These are phyloP conservation scores for Operophtera brumata DNA, from an alignment of 2,888 invertebrate species.

Conservation along the genomic window DNA sequence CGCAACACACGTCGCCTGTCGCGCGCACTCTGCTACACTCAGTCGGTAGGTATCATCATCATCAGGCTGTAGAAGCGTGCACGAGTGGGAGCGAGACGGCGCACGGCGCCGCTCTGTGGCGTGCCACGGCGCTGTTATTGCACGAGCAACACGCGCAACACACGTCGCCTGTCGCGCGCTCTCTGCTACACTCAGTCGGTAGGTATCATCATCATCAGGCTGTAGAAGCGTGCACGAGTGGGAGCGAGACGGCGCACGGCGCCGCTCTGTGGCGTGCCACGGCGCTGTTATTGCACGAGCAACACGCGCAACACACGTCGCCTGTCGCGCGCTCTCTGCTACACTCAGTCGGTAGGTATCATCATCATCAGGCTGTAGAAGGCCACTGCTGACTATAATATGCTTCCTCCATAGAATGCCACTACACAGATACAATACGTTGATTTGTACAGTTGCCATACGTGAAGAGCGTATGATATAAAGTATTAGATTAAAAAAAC, in stretches of 20 bases:
- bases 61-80: too few species aligned
- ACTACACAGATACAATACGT: too few species aligned
- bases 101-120: slow-evolving; percentile 90
- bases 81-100: slow-evolving; percentile 82
- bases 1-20: slow-evolving; percentile 66
- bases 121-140: slow-evolving; percentile 90
- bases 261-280: slow-evolving; percentile 92
- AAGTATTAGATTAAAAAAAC: too few species aligned
- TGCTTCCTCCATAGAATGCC: not conserved
- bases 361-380: not conserved
- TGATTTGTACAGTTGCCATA: too few species aligned
- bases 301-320: slow-evolving; percentile 63
- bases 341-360: slow-evolving; percentile 71
- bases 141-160: slow-evolving; percentile 78
- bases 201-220: too few species aligned
- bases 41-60: slow-evolving; percentile 55
- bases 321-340: slow-evolving; percentile 83
- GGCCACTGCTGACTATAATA: not conserved
- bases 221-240: slow-evolving; percentile 73
- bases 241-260: slow-evolving; percentile 85
- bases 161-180: slow-evolving; percentile 64
- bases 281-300: slow-evolving; percentile 87
- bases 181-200: slow-evolving; percentile 86
- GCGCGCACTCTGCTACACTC: slow-evolving; percentile 87
- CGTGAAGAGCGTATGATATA: too few species aligned